phyloP scores from a whole-genome alignment of 2,888 invertebrate species.

The Mythimna loreyi region DNA sequence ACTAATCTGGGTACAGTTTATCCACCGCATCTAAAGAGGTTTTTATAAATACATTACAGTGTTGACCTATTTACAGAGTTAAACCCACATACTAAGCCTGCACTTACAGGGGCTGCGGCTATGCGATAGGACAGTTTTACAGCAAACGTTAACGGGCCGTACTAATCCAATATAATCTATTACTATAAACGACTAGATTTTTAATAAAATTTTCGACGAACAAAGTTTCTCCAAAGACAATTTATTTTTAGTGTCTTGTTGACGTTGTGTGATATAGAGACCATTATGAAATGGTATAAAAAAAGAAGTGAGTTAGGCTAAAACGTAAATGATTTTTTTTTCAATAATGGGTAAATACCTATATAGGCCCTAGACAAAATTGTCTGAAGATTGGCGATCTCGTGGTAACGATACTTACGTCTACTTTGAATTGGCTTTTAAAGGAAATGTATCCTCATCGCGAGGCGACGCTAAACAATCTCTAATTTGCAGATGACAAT shows the following conservation, averaged over 20 bases:
- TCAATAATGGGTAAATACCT: too few species aligned
- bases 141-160: not conserved
- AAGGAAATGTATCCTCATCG: too few species aligned
- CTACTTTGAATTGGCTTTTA: too few species aligned
- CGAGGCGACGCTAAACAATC: too few species aligned
- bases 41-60: slow-evolving; percentile 11
- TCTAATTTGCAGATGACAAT: too few species aligned
- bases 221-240: slow-evolving; percentile 9
- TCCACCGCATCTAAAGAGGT: not conserved
- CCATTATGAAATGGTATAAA: not conserved
- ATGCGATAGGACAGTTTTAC: not conserved
- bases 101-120: slow-evolving; percentile 3
- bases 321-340: not conserved
- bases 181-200: slow-evolving; percentile 25
- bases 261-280: not conserved
- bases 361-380: too few species aligned
- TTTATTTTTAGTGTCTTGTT: slow-evolving; percentile 16
- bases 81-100: slow-evolving; percentile 4
- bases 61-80: slow-evolving; percentile 29
- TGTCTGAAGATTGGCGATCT: too few species aligned
- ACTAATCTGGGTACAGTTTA: not conserved
- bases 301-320: too few species aligned
- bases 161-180: slow-evolving; percentile 22
- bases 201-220: slow-evolving; percentile 28
- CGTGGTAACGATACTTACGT: too few species aligned